Conservation (phyloP, 1,140 invertebrate species). For the Cotesia vestalis region DNA sequence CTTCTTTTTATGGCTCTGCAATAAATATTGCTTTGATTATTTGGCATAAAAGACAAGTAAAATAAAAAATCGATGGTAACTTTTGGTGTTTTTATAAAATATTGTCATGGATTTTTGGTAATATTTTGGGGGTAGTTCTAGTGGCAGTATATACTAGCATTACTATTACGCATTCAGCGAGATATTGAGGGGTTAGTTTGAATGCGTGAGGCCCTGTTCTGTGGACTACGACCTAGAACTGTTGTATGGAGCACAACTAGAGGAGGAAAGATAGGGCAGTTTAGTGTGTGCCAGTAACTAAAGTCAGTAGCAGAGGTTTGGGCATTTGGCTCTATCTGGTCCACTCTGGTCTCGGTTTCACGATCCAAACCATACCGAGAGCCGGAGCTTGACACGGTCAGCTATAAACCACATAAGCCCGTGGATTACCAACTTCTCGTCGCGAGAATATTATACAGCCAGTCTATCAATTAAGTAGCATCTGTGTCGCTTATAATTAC, state of each 20-base stretch:
- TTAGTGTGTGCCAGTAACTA: not conserved
- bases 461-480: constrained; percentile 59
- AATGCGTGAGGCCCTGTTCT: too few species aligned
- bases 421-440: constrained; percentile 56
- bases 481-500: constrained; percentile 31
- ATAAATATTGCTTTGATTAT: constrained; percentile 7
- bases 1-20: not conserved
- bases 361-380: constrained; percentile 22
- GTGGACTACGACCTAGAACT: too few species aligned
- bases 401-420: constrained; percentile 58
- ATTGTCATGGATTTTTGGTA: constrained; percentile 45
- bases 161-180: too few species aligned
- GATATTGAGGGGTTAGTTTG: too few species aligned
- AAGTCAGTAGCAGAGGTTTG: constrained; percentile 34
- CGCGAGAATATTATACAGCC: constrained; percentile 42
- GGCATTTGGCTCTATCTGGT: constrained; percentile 29
- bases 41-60: not conserved
- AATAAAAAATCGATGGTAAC: constrained; percentile 21
- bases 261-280: too few species aligned
- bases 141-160: constrained; percentile 37
- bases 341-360: too few species aligned
- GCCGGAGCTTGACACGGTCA: constrained; percentile 47
- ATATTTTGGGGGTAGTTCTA: not conserved
- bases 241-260: too few species aligned
- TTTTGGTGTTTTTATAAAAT: constrained; percentile 43